Percentiles rank a stretch among this genome's conserved stretches.
phyloP scores from a whole-genome alignment of 37 sponge, comb jelly and placozoan genomes.

The Petrosia ficiformis region DNA sequence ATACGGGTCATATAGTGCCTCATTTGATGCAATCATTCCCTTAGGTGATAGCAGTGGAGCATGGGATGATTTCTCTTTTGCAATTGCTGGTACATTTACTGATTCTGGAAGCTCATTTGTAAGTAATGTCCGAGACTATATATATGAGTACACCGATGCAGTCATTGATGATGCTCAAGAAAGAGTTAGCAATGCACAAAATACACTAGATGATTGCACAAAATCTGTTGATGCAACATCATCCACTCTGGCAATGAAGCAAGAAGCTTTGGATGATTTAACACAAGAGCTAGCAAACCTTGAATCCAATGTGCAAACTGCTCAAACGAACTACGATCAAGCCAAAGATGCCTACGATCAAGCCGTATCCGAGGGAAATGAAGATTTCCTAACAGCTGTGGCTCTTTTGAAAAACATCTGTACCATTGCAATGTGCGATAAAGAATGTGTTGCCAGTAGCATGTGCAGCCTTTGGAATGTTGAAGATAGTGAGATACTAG shows the following conservation, averaged over 20 bases:
- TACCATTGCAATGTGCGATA: not conserved
- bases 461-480: not conserved
- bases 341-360: not conserved
- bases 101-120: not conserved
- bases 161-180: not conserved
- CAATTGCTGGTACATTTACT: not conserved
- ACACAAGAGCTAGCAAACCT: not conserved
- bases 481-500: not conserved
- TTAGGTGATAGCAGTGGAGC: constrained; percentile 2
- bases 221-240: not conserved
- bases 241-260: not conserved
- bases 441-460: not conserved
- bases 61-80: not conserved
- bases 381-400: no score
- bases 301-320: not conserved
- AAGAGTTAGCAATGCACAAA: not conserved
- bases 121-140: not conserved
- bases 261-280: not conserved
- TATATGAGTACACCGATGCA: not conserved
- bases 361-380: not conserved
- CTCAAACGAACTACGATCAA: not conserved
- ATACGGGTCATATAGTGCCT: not conserved
- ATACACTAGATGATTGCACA: not conserved
- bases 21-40: not conserved
- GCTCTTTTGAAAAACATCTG: not conserved